Evolutionary conservation across 2,113 vertebrate genomes (phyloP).

Genomic region (Eira barbara): DNA sequence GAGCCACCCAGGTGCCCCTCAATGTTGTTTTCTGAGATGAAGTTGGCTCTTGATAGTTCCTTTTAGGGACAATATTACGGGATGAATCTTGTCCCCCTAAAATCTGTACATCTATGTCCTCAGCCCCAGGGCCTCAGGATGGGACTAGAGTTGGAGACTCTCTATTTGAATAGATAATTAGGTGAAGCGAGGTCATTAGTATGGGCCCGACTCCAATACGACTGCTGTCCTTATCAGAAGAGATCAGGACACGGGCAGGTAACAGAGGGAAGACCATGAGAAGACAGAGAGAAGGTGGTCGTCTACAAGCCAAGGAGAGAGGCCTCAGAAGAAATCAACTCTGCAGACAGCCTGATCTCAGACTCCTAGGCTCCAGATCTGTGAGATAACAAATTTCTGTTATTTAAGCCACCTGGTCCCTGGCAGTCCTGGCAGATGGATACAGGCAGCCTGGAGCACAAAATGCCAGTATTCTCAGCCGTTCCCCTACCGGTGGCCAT

Average conservation of each 20-base stretch:
- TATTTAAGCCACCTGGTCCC: not conserved
- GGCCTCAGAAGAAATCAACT: not conserved
- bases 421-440: not conserved
- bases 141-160: not conserved
- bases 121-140: not conserved
- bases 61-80: not conserved
- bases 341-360: not conserved
- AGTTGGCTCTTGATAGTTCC: not conserved
- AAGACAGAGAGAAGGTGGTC: not conserved
- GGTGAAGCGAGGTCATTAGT: not conserved
- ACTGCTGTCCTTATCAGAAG: not conserved
- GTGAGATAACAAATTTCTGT: not conserved
- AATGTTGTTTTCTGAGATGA: not conserved
- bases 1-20: too few species aligned
- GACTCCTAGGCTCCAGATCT: not conserved
- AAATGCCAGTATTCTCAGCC: not conserved
- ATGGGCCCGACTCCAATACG: not conserved
- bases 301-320: not conserved
- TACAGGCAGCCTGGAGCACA: not conserved
- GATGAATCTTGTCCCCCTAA: not conserved
- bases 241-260: not conserved
- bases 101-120: not conserved
- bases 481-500: not conserved
- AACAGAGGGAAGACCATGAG: not conserved
- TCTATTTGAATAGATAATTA: not conserved